Conservation (phyloP, 2,888 invertebrate species). For the Idaea aversata region DNA sequence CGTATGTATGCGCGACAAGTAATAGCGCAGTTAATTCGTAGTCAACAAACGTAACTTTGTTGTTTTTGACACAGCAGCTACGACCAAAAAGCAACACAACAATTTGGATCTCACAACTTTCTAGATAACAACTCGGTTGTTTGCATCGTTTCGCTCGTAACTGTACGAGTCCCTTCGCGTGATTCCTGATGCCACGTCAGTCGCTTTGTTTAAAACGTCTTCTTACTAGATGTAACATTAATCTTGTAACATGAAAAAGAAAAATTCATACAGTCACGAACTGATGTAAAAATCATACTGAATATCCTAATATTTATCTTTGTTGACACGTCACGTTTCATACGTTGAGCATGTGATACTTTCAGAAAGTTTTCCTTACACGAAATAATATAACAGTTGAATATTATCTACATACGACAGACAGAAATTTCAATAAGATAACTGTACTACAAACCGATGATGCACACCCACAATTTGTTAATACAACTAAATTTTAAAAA, state of each 20-base stretch:
- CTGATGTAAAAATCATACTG: background rate
- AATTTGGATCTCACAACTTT: background rate
- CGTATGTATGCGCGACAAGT: background rate
- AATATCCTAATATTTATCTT: background rate
- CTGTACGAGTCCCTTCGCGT: background rate
- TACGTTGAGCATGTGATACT: background rate
- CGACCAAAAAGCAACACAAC: background rate
- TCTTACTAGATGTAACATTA: background rate
- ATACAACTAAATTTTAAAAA: too few species aligned
- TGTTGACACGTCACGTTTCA: background rate
- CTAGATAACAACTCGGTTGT: background rate
- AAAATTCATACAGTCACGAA: background rate
- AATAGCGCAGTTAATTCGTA: background rate
- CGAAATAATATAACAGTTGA: background rate
- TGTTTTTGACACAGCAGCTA: background rate
- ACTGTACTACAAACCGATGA: background rate
- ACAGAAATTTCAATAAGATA: background rate
- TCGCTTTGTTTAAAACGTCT: background rate
- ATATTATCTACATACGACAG: background rate
- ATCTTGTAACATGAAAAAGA: background rate
- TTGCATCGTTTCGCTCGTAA: background rate
- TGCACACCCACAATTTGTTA: background rate
- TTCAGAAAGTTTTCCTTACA: background rate
- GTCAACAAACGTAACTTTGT: background rate
- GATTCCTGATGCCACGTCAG: background rate